Evolutionary conservation across 2,797 vertebrate genomes (phyloP), one percentile per base, ranked within the genome.

Genomic region (Ctenopoma kingsleyae): DNA sequence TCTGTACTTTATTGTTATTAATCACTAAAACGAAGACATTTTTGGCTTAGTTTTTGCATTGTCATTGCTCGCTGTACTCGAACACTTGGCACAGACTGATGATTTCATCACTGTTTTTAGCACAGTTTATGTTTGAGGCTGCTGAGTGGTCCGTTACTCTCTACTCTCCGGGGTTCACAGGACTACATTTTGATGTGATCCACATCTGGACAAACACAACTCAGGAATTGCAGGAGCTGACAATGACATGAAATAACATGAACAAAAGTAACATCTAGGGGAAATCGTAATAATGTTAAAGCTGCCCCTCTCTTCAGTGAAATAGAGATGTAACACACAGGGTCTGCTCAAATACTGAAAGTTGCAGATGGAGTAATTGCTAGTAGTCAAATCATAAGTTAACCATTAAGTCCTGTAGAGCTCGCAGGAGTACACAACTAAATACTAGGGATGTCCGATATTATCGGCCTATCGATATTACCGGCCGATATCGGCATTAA

Each of bases 151-250:
- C 5, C 7, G 6, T 44, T n/a, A 19, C 17, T 44, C 43, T 9
- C 2, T 11, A 41, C 40, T 41, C 16, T 16, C 7, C 40, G 17
- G 27, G 20, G 43, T 35, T 60, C 22, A 25, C 6, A n/a, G 16
- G 10, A n/a, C 9, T 25, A 30, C 4, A 3, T 15, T 32, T 8
- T 35, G 13, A 46, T 65, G n/a, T 47, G 22, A 35, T 8, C 50
- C 16, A 70, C 48, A 70, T 69, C 53, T 64, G 52, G 65, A 23
- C 23, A 1, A 56, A 41, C 20, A 17, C 36, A 56, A 11, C 8
- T 9, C 20, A 23, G 19, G n/a, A n/a, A 38, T 4, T 23, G 7
- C 8, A 56, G 13, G 5, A n/a, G 22, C 23, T 27, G 16, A 35
- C 19, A 20, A 4, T 46, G 44, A 20, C n/a, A 51, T 7, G 5